Base-by-base conservation (phyloP, 2,888 invertebrate genomes). In the Seladonia tumulorum region DNA sequence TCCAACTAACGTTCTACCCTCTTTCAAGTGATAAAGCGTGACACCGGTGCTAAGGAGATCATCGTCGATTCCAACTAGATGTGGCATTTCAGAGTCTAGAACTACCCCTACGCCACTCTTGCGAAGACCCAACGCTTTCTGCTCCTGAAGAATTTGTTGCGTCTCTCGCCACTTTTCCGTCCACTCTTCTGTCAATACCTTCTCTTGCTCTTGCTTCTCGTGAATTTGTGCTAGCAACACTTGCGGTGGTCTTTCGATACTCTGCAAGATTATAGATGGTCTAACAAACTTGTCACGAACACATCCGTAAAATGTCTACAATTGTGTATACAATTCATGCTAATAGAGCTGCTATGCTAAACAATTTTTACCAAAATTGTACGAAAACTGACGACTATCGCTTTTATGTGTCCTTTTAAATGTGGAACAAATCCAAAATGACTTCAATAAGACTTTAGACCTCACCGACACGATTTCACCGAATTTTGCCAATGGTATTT, bases 121-220 rank as follows among this genome's bases (percentile, higher is more conserved):
- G 68, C 98, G 96, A 81, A 99, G 95, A 0, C 98, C 98, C 45
- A 98, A 95, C 7, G 98, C 98, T 93, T 97, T 97, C 95, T 98
- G 98, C 93, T 99, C 98, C 93, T 98, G 97, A 57, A 98, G 95
- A 90, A 98, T 98, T 91, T 97, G 97, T 94, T 98, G 98, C 0
- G 98, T 98, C 93, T 98, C 98, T 76, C 98, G 96, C 99, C 99
- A 99, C 94, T 98, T 98, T 94, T 98, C 98, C 18, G 98, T 97
- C 98, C 98, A 99, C 93, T 98, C 98, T 95, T 98, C 98, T 0
- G 98, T 98, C 83, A 99, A 96, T 82, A 97, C 98, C 95, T 97
- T 98, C 95, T 98, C 98, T 93, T 98, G 97, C 0, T 98, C 98
- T 95, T 99, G 98, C 93, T 98, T 99, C 93, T 98, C 97, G 91